Base-by-base conservation (phyloP, 2,888 invertebrate genomes). In the Allacma fusca region DNA sequence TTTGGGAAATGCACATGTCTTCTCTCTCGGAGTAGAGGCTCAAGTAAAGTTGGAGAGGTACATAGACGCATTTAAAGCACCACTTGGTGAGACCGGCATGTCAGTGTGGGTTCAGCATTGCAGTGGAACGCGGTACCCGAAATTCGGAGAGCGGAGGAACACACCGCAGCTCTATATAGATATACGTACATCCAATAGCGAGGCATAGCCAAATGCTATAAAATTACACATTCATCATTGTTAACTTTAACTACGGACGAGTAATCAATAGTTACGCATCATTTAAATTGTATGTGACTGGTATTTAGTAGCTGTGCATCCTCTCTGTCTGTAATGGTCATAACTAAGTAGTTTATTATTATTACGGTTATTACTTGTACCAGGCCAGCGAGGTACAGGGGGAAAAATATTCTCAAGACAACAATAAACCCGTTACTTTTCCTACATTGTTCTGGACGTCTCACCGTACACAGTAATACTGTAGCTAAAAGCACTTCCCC, bases 71-170 rank as follows among this genome's bases (percentile, higher is more conserved):
- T 64, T 64, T 74, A 64, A 74, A 74, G 74, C 74, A 64, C 64
- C 19, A 57, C 43, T 74, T 76, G 78, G 65, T 75, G 67, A 78
- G 74, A 78, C 80, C 79, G 80, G 80, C 77, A 78, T 77, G 80
- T 82, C 82, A 82, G 82, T 82, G 75, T 80, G 75, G 76, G 70
- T 78, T 82, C 81, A 77, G 82, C 82, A 82, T 82, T 82, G 82
- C 82, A 79, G 82, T 80, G 80, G 82, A 80, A 79, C 81, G 69
- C 40, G 43, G 69, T 70, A 70, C 34, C 44, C 69, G 69, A 44
- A 23, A 21, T 70, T 21, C 43, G 43, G 69, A 21, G 69, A 43
- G 43, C 44, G 50, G 19, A 50, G n/a, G 50, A 50, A 16, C 50
- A 50, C 50, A 50, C 50, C n/a, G n/a, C 50, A 50, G n/a, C 50